phyloP scores from a whole-genome alignment of 2,888 invertebrate genomes.

The Lycia hirtaria region DNA sequence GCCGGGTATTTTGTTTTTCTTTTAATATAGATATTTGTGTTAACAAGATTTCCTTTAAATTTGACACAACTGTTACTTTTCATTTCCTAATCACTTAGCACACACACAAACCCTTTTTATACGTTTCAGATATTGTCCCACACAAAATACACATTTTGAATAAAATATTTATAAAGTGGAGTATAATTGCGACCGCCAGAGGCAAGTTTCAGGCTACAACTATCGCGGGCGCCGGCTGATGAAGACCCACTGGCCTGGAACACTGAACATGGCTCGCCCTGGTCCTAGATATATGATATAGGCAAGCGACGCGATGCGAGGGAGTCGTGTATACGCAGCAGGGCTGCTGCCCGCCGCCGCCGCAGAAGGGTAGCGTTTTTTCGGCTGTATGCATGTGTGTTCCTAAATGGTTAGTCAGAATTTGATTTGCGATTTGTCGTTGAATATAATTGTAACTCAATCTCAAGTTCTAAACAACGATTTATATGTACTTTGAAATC shows the following conservation, averaged over 20 bases:
- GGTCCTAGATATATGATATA: conserved; percentile 49
- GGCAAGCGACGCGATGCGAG: conserved; percentile 18
- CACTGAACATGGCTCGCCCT: conserved; percentile 72
- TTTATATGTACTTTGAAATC: no score
- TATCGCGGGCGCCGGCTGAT: conserved; percentile 66
- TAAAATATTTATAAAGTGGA: conserved; percentile 21
- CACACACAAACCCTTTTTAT: not conserved
- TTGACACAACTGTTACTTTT: not conserved
- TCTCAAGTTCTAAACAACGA: no score
- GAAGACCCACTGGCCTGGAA: conserved; percentile 77
- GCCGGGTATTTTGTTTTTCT: no score
- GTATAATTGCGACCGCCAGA: conserved; percentile 10
- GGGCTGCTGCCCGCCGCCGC: no score
- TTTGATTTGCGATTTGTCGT: no score
- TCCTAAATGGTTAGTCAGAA: no score
- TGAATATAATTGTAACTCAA: no score
- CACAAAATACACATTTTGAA: conserved; percentile 25
- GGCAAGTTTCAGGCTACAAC: conserved; percentile 52
- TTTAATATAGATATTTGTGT: no score
- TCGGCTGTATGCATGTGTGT: no score
- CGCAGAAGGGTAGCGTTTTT: no score
- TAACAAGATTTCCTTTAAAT: not conserved
- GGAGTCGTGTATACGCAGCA: no score
- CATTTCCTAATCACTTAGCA: not conserved
- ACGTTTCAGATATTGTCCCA: not conserved